Percentiles rank a stretch among this genome's conserved stretches.
These are phyloP conservation scores for Noctuana brunneofusca DNA, from an alignment of 2,888 invertebrate genomes.

Conservation along the genomic window DNA sequence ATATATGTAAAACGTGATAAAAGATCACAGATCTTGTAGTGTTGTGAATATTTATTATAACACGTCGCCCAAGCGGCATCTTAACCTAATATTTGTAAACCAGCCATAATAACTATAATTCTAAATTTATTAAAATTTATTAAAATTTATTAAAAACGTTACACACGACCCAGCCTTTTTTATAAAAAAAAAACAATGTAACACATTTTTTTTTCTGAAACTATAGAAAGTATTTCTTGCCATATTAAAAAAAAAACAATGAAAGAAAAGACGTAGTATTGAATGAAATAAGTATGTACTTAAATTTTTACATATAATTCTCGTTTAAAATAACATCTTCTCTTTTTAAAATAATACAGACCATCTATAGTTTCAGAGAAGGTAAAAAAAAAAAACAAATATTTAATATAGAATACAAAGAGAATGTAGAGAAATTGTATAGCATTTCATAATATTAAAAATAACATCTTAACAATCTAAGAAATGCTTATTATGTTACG, in stretches of 20 bases:
- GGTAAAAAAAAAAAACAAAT: slow-evolving; percentile 7
- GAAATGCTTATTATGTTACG: slow-evolving; percentile 24
- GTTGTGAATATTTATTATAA: slow-evolving; percentile 32
- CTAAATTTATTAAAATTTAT: slow-evolving; percentile 40
- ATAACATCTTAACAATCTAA: slow-evolving; percentile 32
- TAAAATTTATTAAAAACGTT: slow-evolving; percentile 45
- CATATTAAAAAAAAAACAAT: background rate
- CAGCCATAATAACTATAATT: slow-evolving; percentile 37
- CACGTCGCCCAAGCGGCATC: slow-evolving; percentile 23
- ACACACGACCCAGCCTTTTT: slow-evolving; percentile 72
- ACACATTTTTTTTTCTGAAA: slow-evolving; percentile 26
- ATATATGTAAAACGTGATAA: slow-evolving; percentile 34
- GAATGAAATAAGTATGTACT: background rate
- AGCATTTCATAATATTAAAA: slow-evolving; percentile 21
- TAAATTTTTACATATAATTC: background rate
- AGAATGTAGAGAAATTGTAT: slow-evolving; percentile 16
- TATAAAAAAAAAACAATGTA: slow-evolving; percentile 34
- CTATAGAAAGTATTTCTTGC: slow-evolving; percentile 35
- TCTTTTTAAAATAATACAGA: background rate
- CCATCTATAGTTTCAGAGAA: slow-evolving; percentile 21
- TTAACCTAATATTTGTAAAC: slow-evolving; percentile 39
- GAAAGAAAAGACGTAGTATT: background rate
- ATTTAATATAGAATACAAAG: slow-evolving; percentile 20
- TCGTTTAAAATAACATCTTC: background rate
- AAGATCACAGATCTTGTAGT: slow-evolving; percentile 48